Conservation (phyloP, 2,113 vertebrate species). For the Camelus dromedarius region DNA sequence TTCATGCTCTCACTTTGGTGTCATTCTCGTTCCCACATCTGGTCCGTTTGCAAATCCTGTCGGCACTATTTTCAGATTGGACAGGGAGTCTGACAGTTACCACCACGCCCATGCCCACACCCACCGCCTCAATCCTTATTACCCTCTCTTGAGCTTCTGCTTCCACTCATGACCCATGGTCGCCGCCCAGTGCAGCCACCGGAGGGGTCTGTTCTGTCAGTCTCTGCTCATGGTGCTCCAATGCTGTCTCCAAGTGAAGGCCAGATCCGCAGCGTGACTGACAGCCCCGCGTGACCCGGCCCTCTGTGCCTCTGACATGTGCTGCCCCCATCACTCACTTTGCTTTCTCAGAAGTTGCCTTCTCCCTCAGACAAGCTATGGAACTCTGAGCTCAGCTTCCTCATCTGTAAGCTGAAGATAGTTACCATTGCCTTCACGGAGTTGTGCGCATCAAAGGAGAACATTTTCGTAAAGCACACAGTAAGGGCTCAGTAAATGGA, state of each 20-base stretch:
- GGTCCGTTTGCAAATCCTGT: background rate
- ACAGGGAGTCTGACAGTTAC: background rate
- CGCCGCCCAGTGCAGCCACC: too few relatives aligned
- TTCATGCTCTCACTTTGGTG: too few relatives aligned
- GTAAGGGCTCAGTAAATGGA: background rate
- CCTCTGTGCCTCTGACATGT: background rate
- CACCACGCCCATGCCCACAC: background rate
- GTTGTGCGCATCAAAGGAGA: background rate
- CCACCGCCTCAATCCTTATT: accelerated
- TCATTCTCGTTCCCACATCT: accelerated
- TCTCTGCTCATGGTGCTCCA: background rate
- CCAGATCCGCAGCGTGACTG: background rate
- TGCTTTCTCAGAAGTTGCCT: background rate
- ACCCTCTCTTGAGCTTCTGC: background rate
- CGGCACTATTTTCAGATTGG: background rate
- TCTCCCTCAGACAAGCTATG: background rate
- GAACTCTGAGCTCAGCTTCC: background rate
- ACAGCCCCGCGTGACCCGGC: too few relatives aligned
- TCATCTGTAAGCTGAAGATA: background rate
- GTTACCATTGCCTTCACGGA: background rate
- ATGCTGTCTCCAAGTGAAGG: background rate
- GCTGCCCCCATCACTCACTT: background rate
- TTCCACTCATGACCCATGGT: background rate
- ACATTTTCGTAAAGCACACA: accelerated
- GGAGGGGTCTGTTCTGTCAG: background rate